phyloP scores from a whole-genome alignment of 2,113 vertebrate species.

The Daboia siamensis region DNA sequence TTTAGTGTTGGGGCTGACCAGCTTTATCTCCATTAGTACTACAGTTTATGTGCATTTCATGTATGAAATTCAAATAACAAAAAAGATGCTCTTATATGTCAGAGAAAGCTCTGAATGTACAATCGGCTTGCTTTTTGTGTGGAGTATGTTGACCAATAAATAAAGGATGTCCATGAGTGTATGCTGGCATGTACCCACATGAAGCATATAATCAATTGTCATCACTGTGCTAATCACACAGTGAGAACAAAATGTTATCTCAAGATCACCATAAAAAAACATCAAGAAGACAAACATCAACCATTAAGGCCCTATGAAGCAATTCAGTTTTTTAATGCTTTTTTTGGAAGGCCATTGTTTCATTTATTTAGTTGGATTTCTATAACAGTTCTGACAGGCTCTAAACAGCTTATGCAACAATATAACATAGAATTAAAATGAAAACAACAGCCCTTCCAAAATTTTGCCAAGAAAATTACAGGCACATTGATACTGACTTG shows the following conservation, averaged over 20 bases:
- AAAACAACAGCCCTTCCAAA: not conserved
- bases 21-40: not conserved
- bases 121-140: not conserved
- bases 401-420: not conserved
- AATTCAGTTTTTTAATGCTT: not conserved
- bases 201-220: not conserved
- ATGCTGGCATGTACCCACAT: not conserved
- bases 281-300: not conserved
- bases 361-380: not conserved
- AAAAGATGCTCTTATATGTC: not conserved
- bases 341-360: not conserved
- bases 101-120: not conserved
- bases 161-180: not conserved
- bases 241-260: not conserved
- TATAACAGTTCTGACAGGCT: not conserved
- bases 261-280: not conserved
- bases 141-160: not conserved
- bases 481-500: not conserved
- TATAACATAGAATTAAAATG: not conserved
- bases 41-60: rapidly evolving
- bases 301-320: not conserved
- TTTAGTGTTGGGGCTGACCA: constrained; percentile 54
- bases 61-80: not conserved
- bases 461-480: not conserved
- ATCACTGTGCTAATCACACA: not conserved